Base-by-base conservation (phyloP, 2,113 vertebrate species). In the Leucopsar rothschildi region DNA sequence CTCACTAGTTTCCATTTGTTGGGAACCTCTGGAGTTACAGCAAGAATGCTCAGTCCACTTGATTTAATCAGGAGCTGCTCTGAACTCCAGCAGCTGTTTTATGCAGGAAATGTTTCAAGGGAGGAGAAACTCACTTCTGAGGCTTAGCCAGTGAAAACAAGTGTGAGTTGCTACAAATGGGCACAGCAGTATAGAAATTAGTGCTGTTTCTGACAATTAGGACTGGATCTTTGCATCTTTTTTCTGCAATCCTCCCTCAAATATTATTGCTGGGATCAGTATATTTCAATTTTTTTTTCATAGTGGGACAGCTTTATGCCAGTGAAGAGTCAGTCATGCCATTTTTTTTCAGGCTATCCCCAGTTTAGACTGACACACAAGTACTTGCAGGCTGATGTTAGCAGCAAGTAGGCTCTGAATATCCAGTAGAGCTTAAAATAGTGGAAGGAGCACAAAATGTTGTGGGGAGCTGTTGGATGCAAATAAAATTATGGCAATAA, bases 281-380 rank as follows among this genome's bases (percentile, higher is more conserved):
- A 1, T 71, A 3, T 56, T 12, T 55, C 10, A 47, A 1, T 28
- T 0, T 18, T 33, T 23, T n/a, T 40, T 57, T 33, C 25, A 11
- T 12, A 11, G 45, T 60, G 31, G 7, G 12, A 76, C 21, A 73
- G 49, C 24, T 69, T 70, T 73, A 65, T 63, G 42, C 15, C 24
- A n/a, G 1, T 71, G 40, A 73, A 61, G 24, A 27, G 31, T 86
- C 40, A 69, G 27, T 73, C 22, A 28, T 65, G 31, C 17, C 12
- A 10, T 15, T 72, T 85, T 71, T 80, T 49, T 72, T 42, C 42
- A 82, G 84, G 28, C 44, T 37, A 1, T 55, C 35, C 59, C 44
- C 23, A 4, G 28, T 71, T 75, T 60, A 72, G n/a, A 37, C 64
- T 33, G 50, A 45, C 28, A 71, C 24, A 39, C 21, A 37, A 49